Conservation (phyloP, 2,113 vertebrate species). For the Sander vitreus region DNA sequence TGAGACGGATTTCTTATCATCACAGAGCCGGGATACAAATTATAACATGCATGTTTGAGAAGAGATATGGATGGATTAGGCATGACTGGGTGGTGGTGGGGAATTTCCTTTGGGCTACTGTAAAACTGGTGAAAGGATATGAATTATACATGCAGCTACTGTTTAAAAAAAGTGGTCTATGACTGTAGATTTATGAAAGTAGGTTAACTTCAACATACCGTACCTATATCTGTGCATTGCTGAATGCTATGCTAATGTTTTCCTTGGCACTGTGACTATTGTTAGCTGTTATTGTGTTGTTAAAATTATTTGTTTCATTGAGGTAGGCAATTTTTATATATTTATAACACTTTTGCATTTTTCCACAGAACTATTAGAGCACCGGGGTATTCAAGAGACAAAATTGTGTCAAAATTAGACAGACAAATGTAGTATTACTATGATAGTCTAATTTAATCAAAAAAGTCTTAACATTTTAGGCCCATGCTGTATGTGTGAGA, state of each 20-base stretch:
- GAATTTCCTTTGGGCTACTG: slow-evolving; percentile 27
- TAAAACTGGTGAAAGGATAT: slow-evolving; percentile 31
- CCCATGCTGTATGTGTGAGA: neutral
- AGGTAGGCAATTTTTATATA: neutral
- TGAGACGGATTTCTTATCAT: slow-evolving; percentile 49
- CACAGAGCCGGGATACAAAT: slow-evolving; percentile 32
- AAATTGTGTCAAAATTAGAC: no score
- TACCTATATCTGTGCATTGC: neutral
- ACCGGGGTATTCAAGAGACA: neutral
- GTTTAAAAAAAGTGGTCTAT: slow-evolving; percentile 22
- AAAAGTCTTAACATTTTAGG: neutral
- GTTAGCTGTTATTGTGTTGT: neutral
- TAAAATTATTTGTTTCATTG: neutral
- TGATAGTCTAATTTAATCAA: neutral
- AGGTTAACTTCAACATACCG: slow-evolving; percentile 8
- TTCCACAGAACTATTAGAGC: neutral
- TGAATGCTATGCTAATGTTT: neutral
- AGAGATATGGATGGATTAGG: slow-evolving; percentile 43
- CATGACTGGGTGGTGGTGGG: slow-evolving; percentile 18
- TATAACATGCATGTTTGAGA: slow-evolving; percentile 40
- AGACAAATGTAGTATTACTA: neutral
- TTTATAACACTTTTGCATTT: neutral
- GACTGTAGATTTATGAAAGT: slow-evolving; percentile 45
- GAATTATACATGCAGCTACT: slow-evolving; percentile 44
- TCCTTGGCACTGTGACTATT: neutral